Base-by-base conservation (phyloP, 2,888 invertebrate species). In the Slavum lentiscoides region DNA sequence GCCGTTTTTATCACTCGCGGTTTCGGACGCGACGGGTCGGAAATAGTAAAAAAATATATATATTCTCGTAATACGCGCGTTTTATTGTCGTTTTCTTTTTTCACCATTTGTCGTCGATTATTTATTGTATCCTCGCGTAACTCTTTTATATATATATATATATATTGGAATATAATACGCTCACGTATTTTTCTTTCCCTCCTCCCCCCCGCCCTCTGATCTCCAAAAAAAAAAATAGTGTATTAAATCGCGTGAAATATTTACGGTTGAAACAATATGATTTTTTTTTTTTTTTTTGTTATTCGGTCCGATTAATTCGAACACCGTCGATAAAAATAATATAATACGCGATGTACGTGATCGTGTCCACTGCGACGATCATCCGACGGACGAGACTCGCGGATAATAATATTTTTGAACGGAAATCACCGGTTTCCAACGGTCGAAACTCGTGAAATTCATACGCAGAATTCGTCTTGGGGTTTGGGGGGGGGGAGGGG, bases 261-360 rank as follows among this genome's bases (percentile, higher is more conserved):
- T 73, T 19, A 73, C 43, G 72, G 61, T 61, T 17, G 72, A 61
- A 61, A 61, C 39, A 23, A 61, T 49, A 43, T 43, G 11, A 7
- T 49, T 62, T 74, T 49, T 23, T 74, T 30, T 30, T 30, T 30
- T 30, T 30, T 4, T 30, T 4, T n/a, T n/a, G n/a, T n/a, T n/a
- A n/a, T n/a, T 53, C 62, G 73, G 43, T 62, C 73, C 73, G 73
- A 62, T 74, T 74, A 23, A 62, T 37, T 30, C 30, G 30, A 30
- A 30, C 30, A 30, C 30, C 30, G 30, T 30, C 30, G 30, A 30
- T 30, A 30, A 30, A 30, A n/a, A n/a, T n/a, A n/a, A 30, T 30
- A 4, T 30, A 30, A 30, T 30, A 30, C 30, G 30, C 30, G 30
- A 30, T 30, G 30, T 30, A 30, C 30, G 30, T 30, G 30, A 30